A percentile compares a stretch with the other conserved stretches of the same genome.
Conservation (phyloP, 64 coral and sea anemone genomes). For the Porites lutea region DNA sequence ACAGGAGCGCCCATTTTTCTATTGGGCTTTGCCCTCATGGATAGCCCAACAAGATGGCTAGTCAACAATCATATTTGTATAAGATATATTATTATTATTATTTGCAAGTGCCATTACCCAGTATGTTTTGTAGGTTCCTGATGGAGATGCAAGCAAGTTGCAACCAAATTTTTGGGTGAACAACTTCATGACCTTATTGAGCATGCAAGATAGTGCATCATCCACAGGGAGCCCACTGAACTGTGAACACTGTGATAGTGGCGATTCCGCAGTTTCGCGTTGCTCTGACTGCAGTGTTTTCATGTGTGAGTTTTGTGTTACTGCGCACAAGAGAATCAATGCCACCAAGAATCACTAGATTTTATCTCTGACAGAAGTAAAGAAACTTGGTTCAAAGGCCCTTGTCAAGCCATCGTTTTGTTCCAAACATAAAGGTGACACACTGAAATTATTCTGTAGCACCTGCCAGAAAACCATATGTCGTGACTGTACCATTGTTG, state of each 20-base stretch:
- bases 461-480: slow-evolving; percentile 67
- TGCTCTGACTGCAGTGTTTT: slow-evolving; percentile 14
- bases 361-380: slow-evolving; percentile 42
- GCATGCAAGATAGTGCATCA: no score
- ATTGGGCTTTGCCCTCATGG: no score
- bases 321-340: slow-evolving; percentile 36
- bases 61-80: no score
- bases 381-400: slow-evolving; percentile 37
- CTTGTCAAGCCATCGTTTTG: slow-evolving; percentile 27
- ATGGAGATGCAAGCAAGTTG: no score
- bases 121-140: no score
- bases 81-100: no score
- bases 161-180: no score
- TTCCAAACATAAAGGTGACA: slow-evolving; percentile 39
- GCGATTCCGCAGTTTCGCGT: not conserved
- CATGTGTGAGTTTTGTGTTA: slow-evolving; percentile 45
- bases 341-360: slow-evolving; percentile 37
- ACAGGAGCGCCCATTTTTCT: no score
- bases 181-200: no score
- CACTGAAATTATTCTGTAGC: slow-evolving; percentile 55
- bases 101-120: no score
- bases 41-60: no score
- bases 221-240: not conserved
- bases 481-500: slow-evolving; percentile 76
- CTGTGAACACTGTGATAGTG: slow-evolving; percentile 20